Evolutionary conservation across 2,888 invertebrate species (phyloP).

Genomic region (Biston stratarius): DNA sequence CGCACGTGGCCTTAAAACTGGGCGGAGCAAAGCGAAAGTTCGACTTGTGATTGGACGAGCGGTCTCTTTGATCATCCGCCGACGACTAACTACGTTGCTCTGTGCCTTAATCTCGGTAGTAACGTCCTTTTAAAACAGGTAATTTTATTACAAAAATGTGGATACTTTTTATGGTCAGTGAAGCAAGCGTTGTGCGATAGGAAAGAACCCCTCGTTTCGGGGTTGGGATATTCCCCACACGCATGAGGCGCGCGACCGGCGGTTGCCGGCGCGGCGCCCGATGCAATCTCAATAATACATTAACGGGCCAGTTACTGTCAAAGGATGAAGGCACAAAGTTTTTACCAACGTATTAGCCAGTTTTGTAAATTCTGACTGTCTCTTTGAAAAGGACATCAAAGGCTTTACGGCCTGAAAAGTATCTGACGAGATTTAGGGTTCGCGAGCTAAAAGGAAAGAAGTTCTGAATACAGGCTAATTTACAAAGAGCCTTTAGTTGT

Average conservation of each 20-base stretch:
- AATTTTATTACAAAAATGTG: conserved; percentile 84
- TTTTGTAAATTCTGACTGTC: conserved; percentile 67
- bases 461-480: conserved; percentile 33
- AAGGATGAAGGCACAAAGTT: conserved; percentile 68
- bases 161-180: conserved; percentile 80
- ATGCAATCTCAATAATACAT: conserved; percentile 76
- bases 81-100: conserved; percentile 83
- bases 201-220: conserved; percentile 55
- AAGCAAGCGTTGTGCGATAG: conserved; percentile 66
- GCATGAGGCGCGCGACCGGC: conserved; percentile 50
- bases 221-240: conserved; percentile 60
- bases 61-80: conserved; percentile 81
- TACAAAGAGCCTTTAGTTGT: conserved; percentile 36
- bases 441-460: conserved; percentile 24
- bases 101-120: conserved; percentile 85
- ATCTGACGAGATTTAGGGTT: conserved; percentile 42
- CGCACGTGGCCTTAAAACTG: conserved; percentile 77
- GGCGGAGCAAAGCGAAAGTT: conserved; percentile 66
- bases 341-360: conserved; percentile 63
- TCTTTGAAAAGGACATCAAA: conserved; percentile 69
- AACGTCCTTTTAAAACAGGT: conserved; percentile 86
- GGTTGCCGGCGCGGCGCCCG: conserved; percentile 47
- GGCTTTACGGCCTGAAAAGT: conserved; percentile 42
- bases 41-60: conserved; percentile 66
- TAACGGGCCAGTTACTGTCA: conserved; percentile 68